A percentile compares a stretch with the other conserved stretches of the same genome.
phyloP scores from a whole-genome alignment of 2,797 vertebrate species.

The Avahi laniger region DNA sequence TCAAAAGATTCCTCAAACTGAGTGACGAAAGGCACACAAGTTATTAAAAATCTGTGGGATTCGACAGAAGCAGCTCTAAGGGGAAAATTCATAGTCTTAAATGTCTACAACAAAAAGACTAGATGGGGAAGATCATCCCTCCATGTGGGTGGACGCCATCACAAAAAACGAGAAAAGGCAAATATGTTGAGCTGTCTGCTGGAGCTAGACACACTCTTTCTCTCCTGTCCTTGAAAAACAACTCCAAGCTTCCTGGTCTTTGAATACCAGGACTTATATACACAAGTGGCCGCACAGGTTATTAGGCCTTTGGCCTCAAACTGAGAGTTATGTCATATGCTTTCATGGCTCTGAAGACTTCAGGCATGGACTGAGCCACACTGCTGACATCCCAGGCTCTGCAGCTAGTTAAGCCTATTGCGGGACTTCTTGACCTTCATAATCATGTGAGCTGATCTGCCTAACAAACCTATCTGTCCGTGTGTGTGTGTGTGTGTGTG shows the following conservation, averaged over 20 bases:
- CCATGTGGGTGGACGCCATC: background rate
- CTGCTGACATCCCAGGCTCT: background rate
- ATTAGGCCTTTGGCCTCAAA: background rate
- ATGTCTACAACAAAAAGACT: no score
- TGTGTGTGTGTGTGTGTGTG: background rate
- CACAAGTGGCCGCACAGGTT: background rate
- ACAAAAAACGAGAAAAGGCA: background rate
- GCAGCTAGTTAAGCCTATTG: background rate
- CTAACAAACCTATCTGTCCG: background rate
- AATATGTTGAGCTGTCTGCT: background rate
- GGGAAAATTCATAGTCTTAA: no score
- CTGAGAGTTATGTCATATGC: background rate
- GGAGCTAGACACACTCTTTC: background rate
- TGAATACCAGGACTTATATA: background rate
- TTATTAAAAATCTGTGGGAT: no score
- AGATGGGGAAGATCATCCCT: background rate
- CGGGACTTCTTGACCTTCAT: background rate
- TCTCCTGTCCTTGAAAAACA: background rate
- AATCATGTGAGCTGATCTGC: background rate
- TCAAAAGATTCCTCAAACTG: no score
- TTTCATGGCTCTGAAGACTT: background rate
- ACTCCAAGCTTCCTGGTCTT: background rate
- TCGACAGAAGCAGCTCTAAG: no score
- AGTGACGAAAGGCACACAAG: no score
- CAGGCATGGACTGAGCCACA: background rate